phyloP scores from a whole-genome alignment of 2,113 vertebrate species.

The Speoplatyrhinus poulsoni region DNA sequence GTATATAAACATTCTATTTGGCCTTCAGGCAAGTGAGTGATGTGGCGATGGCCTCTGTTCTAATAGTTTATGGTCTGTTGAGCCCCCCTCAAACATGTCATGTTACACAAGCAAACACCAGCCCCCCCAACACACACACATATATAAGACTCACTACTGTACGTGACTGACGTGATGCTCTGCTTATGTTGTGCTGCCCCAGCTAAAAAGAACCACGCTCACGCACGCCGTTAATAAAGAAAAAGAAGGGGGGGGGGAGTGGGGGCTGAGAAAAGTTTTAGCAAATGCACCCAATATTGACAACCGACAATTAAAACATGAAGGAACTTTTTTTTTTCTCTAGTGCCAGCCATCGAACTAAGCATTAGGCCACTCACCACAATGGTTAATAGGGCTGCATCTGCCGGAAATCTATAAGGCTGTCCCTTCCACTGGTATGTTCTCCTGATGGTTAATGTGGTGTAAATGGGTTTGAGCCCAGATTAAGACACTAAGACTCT shows the following conservation, averaged over 20 bases:
- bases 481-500: constrained; percentile 33
- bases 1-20: constrained; percentile 14
- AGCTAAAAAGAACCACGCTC: constrained; percentile 26
- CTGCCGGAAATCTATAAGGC: constrained; percentile 5
- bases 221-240: constrained; percentile 10
- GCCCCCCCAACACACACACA: constrained; percentile 13
- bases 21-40: constrained; percentile 48
- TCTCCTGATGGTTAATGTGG: constrained; percentile 29
- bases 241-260: not conserved
- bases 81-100: constrained; percentile 38
- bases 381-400: constrained; percentile 1
- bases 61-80: constrained; percentile 37
- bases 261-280: not conserved
- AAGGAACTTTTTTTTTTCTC: not conserved
- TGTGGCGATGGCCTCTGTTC: constrained; percentile 25
- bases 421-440: constrained; percentile 17
- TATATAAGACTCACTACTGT: constrained; percentile 6
- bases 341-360: constrained; percentile 1
- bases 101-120: constrained; percentile 17
- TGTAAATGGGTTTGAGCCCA: constrained; percentile 33
- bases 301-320: not conserved
- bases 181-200: constrained; percentile 41
- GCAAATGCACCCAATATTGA: not conserved
- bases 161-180: constrained; percentile 27
- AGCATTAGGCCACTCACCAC: not conserved